These are phyloP conservation scores for Orchesella flavescens DNA, from an alignment of 2,888 invertebrate genomes.

Conservation along the genomic window DNA sequence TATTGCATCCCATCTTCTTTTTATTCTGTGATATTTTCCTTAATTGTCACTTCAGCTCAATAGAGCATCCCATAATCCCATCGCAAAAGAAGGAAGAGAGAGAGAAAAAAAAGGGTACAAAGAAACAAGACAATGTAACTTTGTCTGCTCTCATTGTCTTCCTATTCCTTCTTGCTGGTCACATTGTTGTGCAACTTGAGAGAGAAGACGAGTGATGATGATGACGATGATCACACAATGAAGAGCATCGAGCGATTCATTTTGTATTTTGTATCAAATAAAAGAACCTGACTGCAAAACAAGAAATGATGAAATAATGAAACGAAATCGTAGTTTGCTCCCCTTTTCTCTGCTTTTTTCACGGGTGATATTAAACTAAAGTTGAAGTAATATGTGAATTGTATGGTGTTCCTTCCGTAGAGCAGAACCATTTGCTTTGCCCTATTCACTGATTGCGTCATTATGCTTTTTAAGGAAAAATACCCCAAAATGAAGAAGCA, in stretches of 20 bases:
- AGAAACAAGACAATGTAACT: conserved; percentile 16
- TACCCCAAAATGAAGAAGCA: neutral
- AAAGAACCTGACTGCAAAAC: neutral
- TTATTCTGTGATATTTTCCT: conserved; percentile 28
- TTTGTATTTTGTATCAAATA: conserved; percentile 5
- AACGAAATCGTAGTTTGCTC: neutral
- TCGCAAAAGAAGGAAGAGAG: neutral
- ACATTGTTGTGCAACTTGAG: neutral
- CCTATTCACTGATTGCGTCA: conserved; percentile 8
- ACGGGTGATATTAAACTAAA: neutral
- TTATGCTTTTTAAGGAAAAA: neutral
- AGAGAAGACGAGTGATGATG: neutral
- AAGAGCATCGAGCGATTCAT: neutral
- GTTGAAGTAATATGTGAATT: neutral
- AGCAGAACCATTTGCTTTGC: neutral
- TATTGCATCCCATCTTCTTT: conserved; percentile 3
- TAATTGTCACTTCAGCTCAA: conserved; percentile 57
- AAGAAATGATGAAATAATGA: neutral
- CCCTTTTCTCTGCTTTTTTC: neutral
- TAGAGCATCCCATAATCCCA: conserved; percentile 21
- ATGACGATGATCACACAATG: neutral
- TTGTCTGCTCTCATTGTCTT: conserved; percentile 19
- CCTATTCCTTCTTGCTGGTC: neutral
- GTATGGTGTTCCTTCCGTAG: conserved; percentile 23
- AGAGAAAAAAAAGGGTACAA: neutral